Conservation (phyloP, 2,888 invertebrate genomes). For the Allophyes oxyacanthae region DNA sequence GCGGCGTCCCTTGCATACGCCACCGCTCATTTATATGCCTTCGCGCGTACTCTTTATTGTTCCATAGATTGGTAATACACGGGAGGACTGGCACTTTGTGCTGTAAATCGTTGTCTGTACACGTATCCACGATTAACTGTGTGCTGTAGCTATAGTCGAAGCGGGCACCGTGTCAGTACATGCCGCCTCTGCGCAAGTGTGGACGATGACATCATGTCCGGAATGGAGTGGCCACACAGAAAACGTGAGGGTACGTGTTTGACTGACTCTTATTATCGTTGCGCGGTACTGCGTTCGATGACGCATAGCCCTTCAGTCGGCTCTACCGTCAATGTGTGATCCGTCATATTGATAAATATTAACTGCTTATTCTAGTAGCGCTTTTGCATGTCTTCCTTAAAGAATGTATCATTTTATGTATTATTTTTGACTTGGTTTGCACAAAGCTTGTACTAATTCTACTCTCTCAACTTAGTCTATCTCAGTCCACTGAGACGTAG, state of each 20-base stretch:
- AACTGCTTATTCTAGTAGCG: slow-evolving; percentile 1
- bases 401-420: no score
- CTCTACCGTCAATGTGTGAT: slow-evolving; percentile 45
- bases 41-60: slow-evolving; percentile 85
- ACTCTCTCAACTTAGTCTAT: no score
- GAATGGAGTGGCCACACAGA: slow-evolving; percentile 82
- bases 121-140: slow-evolving; percentile 87
- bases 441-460: no score
- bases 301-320: slow-evolving; percentile 70
- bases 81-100: slow-evolving; percentile 87
- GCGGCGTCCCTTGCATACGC: slow-evolving; percentile 83
- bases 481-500: no score
- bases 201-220: slow-evolving; percentile 87
- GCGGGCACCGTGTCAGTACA: slow-evolving; percentile 79
- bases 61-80: slow-evolving; percentile 89
- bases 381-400: neutral
- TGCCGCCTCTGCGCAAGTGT: slow-evolving; percentile 77
- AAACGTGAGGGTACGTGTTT: slow-evolving; percentile 80
- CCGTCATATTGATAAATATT: slow-evolving; percentile 38
- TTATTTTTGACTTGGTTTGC: no score
- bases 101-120: slow-evolving; percentile 88
- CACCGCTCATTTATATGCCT: slow-evolving; percentile 85
- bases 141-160: slow-evolving; percentile 73
- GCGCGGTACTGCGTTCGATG: slow-evolving; percentile 70
- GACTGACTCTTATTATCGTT: slow-evolving; percentile 69